Percentiles rank a stretch among this genome's conserved stretches.
Evolutionary conservation across 2,888 invertebrate species (phyloP).

Genomic region (Rhopalosiphum nymphaeae): DNA sequence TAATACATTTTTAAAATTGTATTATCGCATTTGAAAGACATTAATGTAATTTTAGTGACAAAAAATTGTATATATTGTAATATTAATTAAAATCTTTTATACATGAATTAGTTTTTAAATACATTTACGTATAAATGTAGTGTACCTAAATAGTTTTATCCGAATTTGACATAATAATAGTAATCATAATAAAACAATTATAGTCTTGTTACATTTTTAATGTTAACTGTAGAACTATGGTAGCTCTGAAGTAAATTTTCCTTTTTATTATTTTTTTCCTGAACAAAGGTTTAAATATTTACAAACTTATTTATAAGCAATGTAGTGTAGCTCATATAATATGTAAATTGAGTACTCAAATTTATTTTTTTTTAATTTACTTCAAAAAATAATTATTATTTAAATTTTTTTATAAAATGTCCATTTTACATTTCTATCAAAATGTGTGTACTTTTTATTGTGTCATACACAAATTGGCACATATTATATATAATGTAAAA

Average conservation of each 20-base stretch:
- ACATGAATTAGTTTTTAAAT: neutral
- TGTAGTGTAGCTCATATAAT: neutral
- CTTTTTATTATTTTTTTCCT: neutral
- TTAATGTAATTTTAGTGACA: neutral
- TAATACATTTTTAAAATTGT: slow-evolving; percentile 12
- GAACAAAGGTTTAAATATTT: neutral
- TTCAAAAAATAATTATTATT: neutral
- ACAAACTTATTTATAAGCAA: slow-evolving; percentile 6
- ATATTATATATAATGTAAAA: neutral
- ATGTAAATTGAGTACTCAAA: neutral
- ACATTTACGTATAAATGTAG: slow-evolving; percentile 9
- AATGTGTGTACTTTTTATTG: neutral
- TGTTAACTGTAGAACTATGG: neutral
- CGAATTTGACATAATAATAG: neutral
- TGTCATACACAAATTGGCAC: neutral
- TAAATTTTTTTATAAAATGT: slow-evolving; percentile 3
- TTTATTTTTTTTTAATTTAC: neutral
- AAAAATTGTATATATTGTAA: neutral
- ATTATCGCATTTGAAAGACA: slow-evolving; percentile 26
- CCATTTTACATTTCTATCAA: slow-evolving; percentile 32
- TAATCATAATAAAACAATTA: neutral
- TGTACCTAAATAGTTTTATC: slow-evolving; percentile 1
- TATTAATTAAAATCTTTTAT: slow-evolving; percentile 3
- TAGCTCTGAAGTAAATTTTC: neutral
- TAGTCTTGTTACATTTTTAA: neutral